These are phyloP conservation scores for Macropus fuliginosus DNA, from an alignment of 2,797 vertebrate species.

Conservation along the genomic window DNA sequence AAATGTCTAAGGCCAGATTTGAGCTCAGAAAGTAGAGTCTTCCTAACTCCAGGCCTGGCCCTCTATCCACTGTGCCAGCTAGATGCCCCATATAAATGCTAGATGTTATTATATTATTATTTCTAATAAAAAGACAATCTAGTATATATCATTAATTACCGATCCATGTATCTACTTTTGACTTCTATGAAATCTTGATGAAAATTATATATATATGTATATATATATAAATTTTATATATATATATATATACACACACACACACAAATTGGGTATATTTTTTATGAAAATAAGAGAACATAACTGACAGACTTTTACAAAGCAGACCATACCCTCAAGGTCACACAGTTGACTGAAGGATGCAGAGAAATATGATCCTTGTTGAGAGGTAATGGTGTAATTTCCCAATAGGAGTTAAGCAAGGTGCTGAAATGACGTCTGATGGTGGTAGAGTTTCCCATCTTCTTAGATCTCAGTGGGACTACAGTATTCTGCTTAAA, in stretches of 20 bases:
- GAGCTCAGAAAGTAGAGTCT: neutral
- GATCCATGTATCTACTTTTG: neutral
- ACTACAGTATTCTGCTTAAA: constrained; percentile 9
- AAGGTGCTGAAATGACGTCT: neutral
- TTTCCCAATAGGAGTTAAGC: neutral
- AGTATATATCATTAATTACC: neutral
- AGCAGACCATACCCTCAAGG: neutral
- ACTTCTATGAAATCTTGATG: neutral
- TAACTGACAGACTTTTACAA: neutral
- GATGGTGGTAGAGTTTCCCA: neutral
- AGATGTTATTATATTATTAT: neutral
- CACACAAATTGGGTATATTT: neutral
- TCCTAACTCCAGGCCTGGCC: neutral
- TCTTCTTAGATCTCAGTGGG: neutral
- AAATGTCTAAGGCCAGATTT: neutral
- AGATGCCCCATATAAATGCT: neutral
- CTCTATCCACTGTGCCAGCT: neutral
- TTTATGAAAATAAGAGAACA: neutral
- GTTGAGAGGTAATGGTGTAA: neutral
- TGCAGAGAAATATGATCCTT: neutral
- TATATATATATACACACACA: too few species aligned
- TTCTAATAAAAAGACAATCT: neutral
- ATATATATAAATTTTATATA: too few species aligned
- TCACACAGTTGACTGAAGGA: neutral
- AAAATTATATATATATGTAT: neutral